Evolutionary conservation across 2,888 invertebrate genomes (phyloP), one percentile per base, ranked within the genome.

Genomic region (Fissipunctia ypsillon): DNA sequence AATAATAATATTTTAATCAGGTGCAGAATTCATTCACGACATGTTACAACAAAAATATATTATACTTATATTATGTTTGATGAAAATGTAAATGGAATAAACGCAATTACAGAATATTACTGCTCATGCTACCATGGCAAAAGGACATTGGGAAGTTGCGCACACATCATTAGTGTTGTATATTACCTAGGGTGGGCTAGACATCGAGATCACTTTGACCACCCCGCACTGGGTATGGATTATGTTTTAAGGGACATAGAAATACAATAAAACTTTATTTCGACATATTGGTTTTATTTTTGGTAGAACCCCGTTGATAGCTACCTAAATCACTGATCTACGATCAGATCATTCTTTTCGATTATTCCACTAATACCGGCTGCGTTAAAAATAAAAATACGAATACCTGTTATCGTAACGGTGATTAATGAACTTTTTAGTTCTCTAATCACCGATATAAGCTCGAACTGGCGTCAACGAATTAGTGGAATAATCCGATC

Each of bases 231-330:
- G 60, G 41, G 60, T 63, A 63, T 63, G 63, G 60, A 60, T 60
- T 60, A 60, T 61, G 60, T 60, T 60, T 60, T 60, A 60, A 60
- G 60, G 45, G 61, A 61, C 61, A 61, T 61, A 61, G 61, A 61
- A 61, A 61, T 61, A 61, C 59, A 41, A 59, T 59, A 59, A 59
- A 59, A 59, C 59, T 59, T 59, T 59, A 59, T 59, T 59, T 61
- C 61, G 61, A 61, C 61, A 61, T 61, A 43, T 63, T 63, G 45
- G 63, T 63, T 63, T 63, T 45, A 63, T 63, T 63, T 63, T 63
- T 63, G 63, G 63, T 63, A 63, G 63, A 63, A 63, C 63, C 63
- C 63, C 63, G 63, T 63, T 63, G 45, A 63, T 63, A 63, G 63
- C 63, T 63, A 60, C 60, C 38, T 59, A 43, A 61, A 61, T 61